Percentiles rank a stretch among this genome's conserved stretches.
phyloP scores from a whole-genome alignment of 2,113 vertebrate genomes.

The Coturnix japonica region DNA sequence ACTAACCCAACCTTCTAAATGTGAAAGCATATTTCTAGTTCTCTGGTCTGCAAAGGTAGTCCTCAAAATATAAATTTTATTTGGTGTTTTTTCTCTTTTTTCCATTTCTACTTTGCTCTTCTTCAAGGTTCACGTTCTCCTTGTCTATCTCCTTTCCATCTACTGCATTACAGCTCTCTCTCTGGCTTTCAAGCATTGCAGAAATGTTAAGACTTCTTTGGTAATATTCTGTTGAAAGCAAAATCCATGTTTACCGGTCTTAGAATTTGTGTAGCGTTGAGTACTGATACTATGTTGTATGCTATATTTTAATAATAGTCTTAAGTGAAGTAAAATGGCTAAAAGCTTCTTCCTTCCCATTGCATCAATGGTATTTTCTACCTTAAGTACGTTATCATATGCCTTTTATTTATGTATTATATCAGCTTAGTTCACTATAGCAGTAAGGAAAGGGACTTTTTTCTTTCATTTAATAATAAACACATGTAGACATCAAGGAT shows the following conservation, averaged over 20 bases:
- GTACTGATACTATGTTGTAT: neutral
- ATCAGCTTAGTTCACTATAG: neutral
- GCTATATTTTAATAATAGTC: neutral
- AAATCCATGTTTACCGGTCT: neutral
- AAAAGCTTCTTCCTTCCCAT: neutral
- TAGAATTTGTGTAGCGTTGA: accelerated
- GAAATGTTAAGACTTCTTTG: neutral
- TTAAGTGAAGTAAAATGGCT: neutral
- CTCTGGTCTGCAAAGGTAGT: neutral
- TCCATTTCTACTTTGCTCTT: neutral
- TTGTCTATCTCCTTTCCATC: neutral
- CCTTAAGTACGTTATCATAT: neutral
- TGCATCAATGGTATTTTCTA: neutral
- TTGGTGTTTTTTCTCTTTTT: neutral
- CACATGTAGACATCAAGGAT: neutral
- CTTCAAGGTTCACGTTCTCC: neutral
- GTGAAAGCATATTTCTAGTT: neutral
- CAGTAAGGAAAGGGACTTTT: neutral
- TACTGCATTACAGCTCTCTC: neutral
- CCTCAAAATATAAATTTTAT: neutral
- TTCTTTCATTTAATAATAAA: neutral
- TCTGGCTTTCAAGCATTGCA: neutral
- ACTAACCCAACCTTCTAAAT: neutral
- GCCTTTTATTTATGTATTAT: neutral
- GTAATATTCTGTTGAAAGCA: neutral